Evolutionary conservation across 1,140 invertebrate species (phyloP), one percentile per base, ranked within the genome.

Genomic region (Aphis craccivora): DNA sequence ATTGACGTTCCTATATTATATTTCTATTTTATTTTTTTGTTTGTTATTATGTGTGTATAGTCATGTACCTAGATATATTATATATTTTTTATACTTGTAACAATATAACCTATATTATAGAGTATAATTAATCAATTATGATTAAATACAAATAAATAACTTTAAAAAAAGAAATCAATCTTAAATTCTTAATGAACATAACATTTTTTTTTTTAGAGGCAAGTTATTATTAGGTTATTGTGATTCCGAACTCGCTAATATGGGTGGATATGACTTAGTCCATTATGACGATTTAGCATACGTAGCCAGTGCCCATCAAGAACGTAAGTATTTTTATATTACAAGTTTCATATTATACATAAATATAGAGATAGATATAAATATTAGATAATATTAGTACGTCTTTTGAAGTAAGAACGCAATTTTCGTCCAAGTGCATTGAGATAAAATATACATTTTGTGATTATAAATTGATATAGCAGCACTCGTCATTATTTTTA

Each of bases 231-330:
- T 99, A 92, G 99, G 98, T 9, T 99, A 99, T 95, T 97, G 98
- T 5, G 99, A 99, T 95, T 96, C 97, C 1, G 99, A 99, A 95
- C 95, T 99, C 87, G 97, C 97, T 6, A 98, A 98, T 94, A 97
- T 98, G 96, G 98, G 98, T 51, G 98, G 98, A 93, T 99, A 99
- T 95, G 98, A 99, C 96, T 96, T 99, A 94, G 98, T 99, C 91
- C 98, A 99, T 96, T 99, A 98, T 94, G 98, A 99, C 95, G 99
- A 99, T 95, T 96, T 99, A 86, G 98, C 98, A 5, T 99, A 99
- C 95, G 98, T 99, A 20, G 98, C 99, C n/a, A 99, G 98, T 94
- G 99, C 99, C 89, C 99, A 99, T 96, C 98, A 99, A 96, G 99
- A 99, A 97, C 96, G 99, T 99, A 97, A 98, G 98, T 97, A 37